Conservation (phyloP, 2,797 vertebrate species). For the Malurus leucopterus region DNA sequence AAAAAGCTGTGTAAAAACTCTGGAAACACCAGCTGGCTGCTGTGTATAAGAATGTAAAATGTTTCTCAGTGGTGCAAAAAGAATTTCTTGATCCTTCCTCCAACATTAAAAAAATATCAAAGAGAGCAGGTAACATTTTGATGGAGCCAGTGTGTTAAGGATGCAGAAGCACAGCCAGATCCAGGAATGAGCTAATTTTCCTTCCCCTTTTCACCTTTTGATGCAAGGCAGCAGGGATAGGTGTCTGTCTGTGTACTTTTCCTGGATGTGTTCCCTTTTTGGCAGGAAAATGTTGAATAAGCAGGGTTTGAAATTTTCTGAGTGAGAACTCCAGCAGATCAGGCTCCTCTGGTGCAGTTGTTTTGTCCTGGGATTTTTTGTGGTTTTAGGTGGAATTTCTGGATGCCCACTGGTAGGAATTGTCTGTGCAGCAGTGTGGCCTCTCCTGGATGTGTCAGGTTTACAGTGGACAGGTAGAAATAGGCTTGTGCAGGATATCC, state of each 20-base stretch:
- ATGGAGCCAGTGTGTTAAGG: background rate
- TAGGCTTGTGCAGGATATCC: background rate
- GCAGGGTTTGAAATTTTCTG: background rate
- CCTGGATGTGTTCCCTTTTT: background rate
- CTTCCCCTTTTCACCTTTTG: background rate
- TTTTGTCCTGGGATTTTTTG: background rate
- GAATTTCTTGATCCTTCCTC: background rate
- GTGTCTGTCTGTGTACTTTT: background rate
- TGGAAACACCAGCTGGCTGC: constrained; percentile 30
- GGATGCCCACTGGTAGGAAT: background rate
- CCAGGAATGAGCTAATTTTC: background rate
- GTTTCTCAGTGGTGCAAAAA: background rate
- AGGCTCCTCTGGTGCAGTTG: background rate
- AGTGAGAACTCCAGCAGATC: background rate
- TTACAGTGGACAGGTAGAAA: background rate
- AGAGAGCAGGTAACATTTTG: background rate
- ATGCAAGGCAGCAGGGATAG: background rate
- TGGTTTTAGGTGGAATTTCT: background rate
- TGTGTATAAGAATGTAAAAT: background rate
- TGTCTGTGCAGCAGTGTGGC: background rate
- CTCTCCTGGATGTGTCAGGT: background rate
- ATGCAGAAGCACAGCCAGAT: background rate
- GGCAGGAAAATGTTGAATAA: background rate
- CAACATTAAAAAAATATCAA: background rate
- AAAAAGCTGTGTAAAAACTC: constrained; percentile 7